Base-by-base conservation (phyloP, 2,888 invertebrate genomes). In the Oxyteleia sp. region DNA sequence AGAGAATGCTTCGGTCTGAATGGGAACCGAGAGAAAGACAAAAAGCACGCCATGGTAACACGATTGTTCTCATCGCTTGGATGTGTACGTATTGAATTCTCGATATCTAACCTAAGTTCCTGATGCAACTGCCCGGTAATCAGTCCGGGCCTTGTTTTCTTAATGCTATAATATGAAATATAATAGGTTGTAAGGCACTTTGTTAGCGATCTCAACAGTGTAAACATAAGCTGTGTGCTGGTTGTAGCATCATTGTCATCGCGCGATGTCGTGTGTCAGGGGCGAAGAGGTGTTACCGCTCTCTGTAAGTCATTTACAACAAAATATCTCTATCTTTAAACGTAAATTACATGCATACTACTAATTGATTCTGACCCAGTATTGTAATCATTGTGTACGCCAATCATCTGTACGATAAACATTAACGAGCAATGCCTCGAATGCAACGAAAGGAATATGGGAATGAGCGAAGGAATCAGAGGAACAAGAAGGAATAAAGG, bases 271-370 rank as follows among this genome's bases (percentile, higher is more conserved):
- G 91, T 90, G 91, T 92, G 74, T 83, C 93, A 92, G n/a, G 92
- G 79, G 93, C 92, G 91, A 91, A 91, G 91, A 93, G 92, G 92
- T 91, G 90, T 93, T 92, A 89, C 93, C 92, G 91, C 92, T 93
- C 93, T 93, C 93, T 93, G 93, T 93, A 93, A 93, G 93, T 93
- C 89, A 92, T 91, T 79, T 89, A 88, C 87, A 92, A 92, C 89
- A 89, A 92, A 92, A 91, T 92, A 90, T n/a, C n/a, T 90, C 88
- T 92, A 91, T 92, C 89, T 91, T 89, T 92, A 64, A 90, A 88
- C 88, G 89, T 90, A n/a, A 90, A 87, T 89, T 86, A 87, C 51
- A 47, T 59, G 26, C 26, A 26, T 26, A 26, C 26, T 53, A 45
- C n/a, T 38, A 38, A 38, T 38, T 38, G 38, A 38, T 38, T 38